phyloP scores from a whole-genome alignment of 2,797 vertebrate species.

The Botia kubotai region DNA sequence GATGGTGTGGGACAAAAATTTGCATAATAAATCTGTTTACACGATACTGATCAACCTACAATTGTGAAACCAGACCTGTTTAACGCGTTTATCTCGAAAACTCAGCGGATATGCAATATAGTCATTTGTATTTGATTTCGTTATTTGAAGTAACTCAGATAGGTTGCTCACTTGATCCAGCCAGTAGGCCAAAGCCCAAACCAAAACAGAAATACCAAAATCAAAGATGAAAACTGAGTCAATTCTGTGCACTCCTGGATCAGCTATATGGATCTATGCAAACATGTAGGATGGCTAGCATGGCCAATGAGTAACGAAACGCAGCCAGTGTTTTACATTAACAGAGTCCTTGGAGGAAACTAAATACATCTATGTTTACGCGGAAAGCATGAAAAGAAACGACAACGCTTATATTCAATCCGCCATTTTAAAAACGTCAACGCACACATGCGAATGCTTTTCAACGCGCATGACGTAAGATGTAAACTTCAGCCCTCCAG shows the following conservation, averaged over 20 bases:
- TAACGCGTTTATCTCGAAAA: neutral
- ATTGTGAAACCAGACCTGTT: neutral
- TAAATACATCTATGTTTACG: slow-evolving; percentile 50
- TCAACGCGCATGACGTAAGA: slow-evolving; percentile 70
- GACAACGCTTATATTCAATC: slow-evolving; percentile 49
- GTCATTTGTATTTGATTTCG: too few species aligned
- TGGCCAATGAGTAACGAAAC: slow-evolving; percentile 8
- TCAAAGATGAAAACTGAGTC: too few species aligned
- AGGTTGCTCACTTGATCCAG: too few species aligned
- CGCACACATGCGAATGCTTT: slow-evolving; percentile 72
- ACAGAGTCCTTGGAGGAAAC: slow-evolving; percentile 18
- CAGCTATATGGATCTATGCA: neutral
- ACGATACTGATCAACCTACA: neutral
- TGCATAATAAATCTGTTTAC: neutral
- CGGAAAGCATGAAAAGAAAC: slow-evolving; percentile 51
- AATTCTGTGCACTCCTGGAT: too few species aligned
- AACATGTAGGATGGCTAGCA: neutral
- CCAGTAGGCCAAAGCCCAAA: too few species aligned
- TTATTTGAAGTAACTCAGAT: too few species aligned
- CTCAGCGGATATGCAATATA: neutral
- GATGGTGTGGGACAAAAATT: neutral
- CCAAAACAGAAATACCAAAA: too few species aligned
- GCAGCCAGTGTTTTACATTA: slow-evolving; percentile 38
- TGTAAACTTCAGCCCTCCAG: slow-evolving; percentile 70
- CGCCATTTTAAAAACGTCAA: slow-evolving; percentile 63